These are phyloP conservation scores for Laticauda laticaudata DNA, from an alignment of 2,113 vertebrate species.

Conservation along the genomic window DNA sequence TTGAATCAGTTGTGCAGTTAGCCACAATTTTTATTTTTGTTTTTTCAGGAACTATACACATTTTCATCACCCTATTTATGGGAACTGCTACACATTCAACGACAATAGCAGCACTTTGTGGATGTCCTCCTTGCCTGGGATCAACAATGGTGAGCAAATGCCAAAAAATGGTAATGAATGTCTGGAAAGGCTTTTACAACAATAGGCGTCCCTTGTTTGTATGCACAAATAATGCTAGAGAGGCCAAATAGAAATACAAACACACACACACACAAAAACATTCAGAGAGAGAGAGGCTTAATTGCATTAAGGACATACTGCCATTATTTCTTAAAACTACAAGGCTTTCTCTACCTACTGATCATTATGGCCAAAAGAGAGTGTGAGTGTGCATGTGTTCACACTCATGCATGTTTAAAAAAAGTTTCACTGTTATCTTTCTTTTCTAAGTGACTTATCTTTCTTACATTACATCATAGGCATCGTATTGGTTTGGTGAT, in stretches of 20 bases:
- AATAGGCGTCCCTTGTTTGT: not conserved
- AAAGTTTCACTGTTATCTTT: not conserved
- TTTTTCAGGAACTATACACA: conserved; percentile 73
- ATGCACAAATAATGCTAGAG: not conserved
- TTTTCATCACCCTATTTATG: conserved; percentile 79
- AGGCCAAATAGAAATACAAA: not conserved
- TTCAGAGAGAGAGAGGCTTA: not conserved
- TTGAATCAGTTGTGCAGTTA: not conserved
- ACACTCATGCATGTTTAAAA: not conserved
- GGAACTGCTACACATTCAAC: conserved; percentile 82
- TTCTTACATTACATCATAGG: not conserved
- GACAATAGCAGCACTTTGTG: conserved; percentile 71
- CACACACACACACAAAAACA: too few relatives aligned
- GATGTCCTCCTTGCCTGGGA: conserved; percentile 76
- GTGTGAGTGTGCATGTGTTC: not conserved
- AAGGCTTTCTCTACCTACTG: not conserved
- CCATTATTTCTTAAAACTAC: not conserved
- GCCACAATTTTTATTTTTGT: conserved; percentile 8
- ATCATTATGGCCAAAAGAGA: not conserved
- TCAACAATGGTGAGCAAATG: conserved; percentile 70
- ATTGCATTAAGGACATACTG: not conserved
- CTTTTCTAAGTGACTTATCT: not conserved
- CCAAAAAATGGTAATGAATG: conserved; percentile 17
- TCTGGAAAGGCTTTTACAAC: not conserved
- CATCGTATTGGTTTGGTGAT: not conserved